Evolutionary conservation across 2,113 vertebrate genomes (phyloP).

Genomic region (Genyomyrus donnyi): DNA sequence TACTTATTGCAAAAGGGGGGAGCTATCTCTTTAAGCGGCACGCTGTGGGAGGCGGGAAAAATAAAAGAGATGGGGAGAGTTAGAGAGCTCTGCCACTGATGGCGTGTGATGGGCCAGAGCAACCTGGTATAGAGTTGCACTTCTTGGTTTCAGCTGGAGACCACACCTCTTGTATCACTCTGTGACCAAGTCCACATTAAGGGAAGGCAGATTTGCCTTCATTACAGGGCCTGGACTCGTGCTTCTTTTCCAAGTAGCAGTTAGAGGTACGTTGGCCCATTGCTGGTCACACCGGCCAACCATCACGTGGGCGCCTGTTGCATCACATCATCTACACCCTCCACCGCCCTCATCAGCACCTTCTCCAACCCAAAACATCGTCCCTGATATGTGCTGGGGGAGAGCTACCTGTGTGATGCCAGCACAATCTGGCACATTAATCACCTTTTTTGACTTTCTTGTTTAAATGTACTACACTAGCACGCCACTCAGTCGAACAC

Average conservation of each 20-base stretch:
- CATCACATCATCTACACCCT: not conserved
- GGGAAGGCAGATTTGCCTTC: not conserved
- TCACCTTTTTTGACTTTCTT: constrained; percentile 17
- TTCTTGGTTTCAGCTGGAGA: not conserved
- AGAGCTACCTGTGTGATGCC: constrained; percentile 14
- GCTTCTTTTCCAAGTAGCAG: not conserved
- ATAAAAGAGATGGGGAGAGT: not conserved
- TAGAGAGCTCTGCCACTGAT: not conserved
- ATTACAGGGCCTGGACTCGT: not conserved
- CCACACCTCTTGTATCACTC: not conserved
- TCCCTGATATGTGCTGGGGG: not conserved
- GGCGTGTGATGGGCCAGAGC: not conserved
- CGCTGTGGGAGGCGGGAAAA: not conserved
- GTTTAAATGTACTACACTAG: constrained; percentile 14
- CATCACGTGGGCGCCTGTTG: not conserved
- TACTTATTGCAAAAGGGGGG: not conserved
- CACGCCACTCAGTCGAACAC: not conserved
- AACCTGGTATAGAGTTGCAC: not conserved
- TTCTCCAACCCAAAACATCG: not conserved
- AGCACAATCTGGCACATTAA: constrained; percentile 21
- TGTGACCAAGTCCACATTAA: not conserved
- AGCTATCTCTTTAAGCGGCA: not conserved
- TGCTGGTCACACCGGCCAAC: not conserved
- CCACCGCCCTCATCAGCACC: not conserved
- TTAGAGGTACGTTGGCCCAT: no score